phyloP scores from a whole-genome alignment of 2,797 vertebrate species.

The Acrossocheilus wenchowensis region DNA sequence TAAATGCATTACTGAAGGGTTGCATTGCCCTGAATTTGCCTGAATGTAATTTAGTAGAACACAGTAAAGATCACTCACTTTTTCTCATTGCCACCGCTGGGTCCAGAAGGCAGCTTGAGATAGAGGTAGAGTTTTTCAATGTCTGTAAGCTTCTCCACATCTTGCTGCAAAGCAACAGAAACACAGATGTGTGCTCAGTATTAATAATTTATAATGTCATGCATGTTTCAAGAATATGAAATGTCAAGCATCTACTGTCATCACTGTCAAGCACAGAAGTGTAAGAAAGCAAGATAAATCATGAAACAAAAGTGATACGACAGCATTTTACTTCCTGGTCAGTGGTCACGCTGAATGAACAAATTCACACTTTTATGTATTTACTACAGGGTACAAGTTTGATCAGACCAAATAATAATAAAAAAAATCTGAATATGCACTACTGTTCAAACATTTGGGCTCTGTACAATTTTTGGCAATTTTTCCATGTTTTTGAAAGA shows the following conservation, averaged over 20 bases:
- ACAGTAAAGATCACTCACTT: constrained; percentile 71
- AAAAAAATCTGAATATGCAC: neutral
- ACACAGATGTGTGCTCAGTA: constrained; percentile 26
- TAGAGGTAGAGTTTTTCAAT: constrained; percentile 97
- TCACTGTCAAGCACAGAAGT: neutral
- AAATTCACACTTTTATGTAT: neutral
- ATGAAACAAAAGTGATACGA: neutral
- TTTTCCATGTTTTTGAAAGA: neutral
- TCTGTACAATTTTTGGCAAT: neutral
- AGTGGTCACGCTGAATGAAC: neutral
- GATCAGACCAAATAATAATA: neutral
- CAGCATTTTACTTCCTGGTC: neutral
- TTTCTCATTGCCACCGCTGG: constrained; percentile 86
- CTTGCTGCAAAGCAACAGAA: constrained; percentile 80
- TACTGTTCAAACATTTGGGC: neutral
- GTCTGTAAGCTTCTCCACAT: constrained; percentile 96
- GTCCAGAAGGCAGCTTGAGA: constrained; percentile 92
- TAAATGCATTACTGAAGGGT: neutral
- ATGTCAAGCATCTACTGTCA: neutral
- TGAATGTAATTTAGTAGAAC: neutral
- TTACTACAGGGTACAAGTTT: neutral
- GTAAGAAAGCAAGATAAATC: neutral
- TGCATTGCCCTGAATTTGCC: neutral
- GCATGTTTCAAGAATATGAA: neutral
- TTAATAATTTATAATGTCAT: neutral